Percentiles rank a stretch among this genome's conserved stretches.
These are phyloP conservation scores for Holocentrus rufus DNA, from an alignment of 2,797 vertebrate genomes.

Conservation along the genomic window DNA sequence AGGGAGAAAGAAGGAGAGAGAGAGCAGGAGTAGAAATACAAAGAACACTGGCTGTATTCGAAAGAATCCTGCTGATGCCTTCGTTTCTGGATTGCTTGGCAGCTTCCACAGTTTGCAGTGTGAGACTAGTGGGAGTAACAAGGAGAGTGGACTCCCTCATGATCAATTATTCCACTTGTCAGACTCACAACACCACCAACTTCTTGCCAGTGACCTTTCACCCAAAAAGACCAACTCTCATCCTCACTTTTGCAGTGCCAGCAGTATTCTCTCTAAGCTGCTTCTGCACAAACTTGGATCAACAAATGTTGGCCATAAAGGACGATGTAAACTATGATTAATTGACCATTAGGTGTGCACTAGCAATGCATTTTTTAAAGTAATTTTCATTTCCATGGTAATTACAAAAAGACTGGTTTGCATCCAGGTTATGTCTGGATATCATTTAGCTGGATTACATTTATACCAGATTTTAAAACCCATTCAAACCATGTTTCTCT, in stretches of 20 bases:
- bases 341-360: too few species aligned
- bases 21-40: slow-evolving; percentile 40
- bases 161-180: slow-evolving; percentile 80
- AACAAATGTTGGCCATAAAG: not conserved
- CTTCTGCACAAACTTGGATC: slow-evolving; percentile 26
- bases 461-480: too few species aligned
- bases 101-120: slow-evolving; percentile 47
- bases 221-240: slow-evolving; percentile 45
- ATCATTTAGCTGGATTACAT: too few species aligned
- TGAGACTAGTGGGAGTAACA: slow-evolving; percentile 52
- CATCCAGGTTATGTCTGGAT: too few species aligned
- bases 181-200: slow-evolving; percentile 59
- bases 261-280: slow-evolving; percentile 34
- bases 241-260: slow-evolving; percentile 47
- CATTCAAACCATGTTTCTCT: too few species aligned
- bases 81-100: slow-evolving; percentile 55
- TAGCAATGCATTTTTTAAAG: too few species aligned
- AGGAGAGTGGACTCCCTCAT: slow-evolving; percentile 72
- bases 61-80: slow-evolving; percentile 59
- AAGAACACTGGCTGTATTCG: slow-evolving; percentile 45
- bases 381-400: too few species aligned
- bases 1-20: not conserved
- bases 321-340: too few species aligned
- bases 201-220: slow-evolving; percentile 64
- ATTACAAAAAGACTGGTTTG: too few species aligned